Evolutionary conservation across 2,888 invertebrate species (phyloP), one percentile per base, ranked within the genome.

Genomic region (Euzophera pinguis): DNA sequence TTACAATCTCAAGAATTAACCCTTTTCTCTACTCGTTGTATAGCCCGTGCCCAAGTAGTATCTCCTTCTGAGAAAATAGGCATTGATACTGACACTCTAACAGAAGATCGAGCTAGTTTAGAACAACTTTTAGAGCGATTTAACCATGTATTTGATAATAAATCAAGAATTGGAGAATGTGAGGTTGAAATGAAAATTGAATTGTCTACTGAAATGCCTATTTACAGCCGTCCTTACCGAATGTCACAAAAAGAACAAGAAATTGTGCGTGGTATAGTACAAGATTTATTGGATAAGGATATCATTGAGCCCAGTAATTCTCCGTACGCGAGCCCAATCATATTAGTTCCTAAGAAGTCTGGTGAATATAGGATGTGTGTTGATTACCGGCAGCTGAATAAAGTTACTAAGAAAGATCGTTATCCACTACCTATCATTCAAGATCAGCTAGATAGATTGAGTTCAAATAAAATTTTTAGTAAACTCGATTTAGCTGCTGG

Each of bases 331-430:
- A 60, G 60, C 47, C 55, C 52, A 5, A 42, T 57, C 8, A 29
- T 55, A 2, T 39, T 57, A 0, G 52, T 55, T 0, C 10, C 43
- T 14, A 60, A 60, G 8, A 41, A 41, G 10, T 9, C 10, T 8
- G 41, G 41, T 2, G 17, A 41, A 1, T 12, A 10, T 6, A 32
- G 59, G 13, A 50, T 57, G 53, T 60, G 60, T 35, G 49, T 60
- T 0, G 60, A 60, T 34, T 60, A 56, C 32, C 39, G 60, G 0
- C 47, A 45, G 2, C 32, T 60, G 0, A 61, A 61, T 51, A 53
- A 43, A 42, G 1, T 14, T 1, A 41, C 41, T 2, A 16, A 16
- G 1, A 41, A 16, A 9, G 41, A 41, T 17, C 14, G 41, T 3
- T 41, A 41, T 10, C 41, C 41, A 16, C 10, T 41, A 14, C 41